A percentile compares a stretch with the other conserved stretches of the same genome.
Conservation (phyloP, 1,140 invertebrate species). For the Hermetia illucens region DNA sequence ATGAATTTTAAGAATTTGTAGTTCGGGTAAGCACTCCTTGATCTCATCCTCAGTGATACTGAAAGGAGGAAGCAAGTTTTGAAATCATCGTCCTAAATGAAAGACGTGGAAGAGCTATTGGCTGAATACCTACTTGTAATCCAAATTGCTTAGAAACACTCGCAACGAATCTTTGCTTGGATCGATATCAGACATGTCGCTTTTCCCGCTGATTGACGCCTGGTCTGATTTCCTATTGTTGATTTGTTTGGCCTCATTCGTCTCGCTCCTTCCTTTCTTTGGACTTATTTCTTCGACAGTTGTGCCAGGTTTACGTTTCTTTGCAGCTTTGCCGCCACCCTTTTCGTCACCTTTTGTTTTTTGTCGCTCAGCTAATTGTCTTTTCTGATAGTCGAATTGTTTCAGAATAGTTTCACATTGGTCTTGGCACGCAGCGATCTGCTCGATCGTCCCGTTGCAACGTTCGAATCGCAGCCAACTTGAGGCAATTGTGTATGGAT, state of each 20-base stretch:
- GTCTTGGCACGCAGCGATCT: conserved; percentile 7
- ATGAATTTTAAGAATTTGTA: conserved; percentile 22
- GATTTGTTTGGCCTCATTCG: background rate
- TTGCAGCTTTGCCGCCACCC: background rate
- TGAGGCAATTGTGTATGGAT: conserved; percentile 8
- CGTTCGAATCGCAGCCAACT: conserved; percentile 12
- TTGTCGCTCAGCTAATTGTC: background rate
- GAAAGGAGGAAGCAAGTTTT: background rate
- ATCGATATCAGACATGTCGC: conserved; percentile 11
- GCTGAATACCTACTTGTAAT: conserved; percentile 8
- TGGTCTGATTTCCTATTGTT: background rate
- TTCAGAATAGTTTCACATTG: conserved; percentile 7
- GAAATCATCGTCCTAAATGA: background rate
- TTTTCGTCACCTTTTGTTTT: background rate
- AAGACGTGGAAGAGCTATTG: too few species aligned
- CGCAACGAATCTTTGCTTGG: conserved; percentile 11
- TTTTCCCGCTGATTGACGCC: background rate
- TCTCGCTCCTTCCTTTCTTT: background rate
- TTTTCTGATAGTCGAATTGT: background rate
- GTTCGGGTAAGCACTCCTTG: conserved; percentile 18
- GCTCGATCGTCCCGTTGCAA: conserved; percentile 10
- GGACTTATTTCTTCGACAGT: background rate
- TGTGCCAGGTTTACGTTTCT: too few species aligned
- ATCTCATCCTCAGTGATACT: conserved; percentile 18
- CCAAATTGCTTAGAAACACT: conserved; percentile 14